Conservation (phyloP, 2,113 vertebrate species). For the Variabilichromis moorii region DNA sequence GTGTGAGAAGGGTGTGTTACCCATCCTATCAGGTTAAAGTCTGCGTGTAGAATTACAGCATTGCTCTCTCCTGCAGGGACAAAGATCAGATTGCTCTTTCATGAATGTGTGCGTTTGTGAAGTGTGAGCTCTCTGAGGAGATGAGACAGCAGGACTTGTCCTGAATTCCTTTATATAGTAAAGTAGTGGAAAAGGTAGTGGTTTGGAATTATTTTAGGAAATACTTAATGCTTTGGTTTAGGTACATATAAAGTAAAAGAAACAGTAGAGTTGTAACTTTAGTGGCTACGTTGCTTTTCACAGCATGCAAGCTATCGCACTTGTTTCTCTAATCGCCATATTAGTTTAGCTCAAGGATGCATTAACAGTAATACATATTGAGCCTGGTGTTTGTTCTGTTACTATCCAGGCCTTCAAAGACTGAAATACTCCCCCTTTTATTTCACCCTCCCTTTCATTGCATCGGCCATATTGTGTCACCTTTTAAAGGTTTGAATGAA, state of each 20-base stretch:
- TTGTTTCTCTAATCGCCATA: neutral
- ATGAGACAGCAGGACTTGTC: neutral
- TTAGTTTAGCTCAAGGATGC: neutral
- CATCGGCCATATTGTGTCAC: neutral
- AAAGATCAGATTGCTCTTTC: conserved; percentile 60
- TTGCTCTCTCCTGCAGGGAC: conserved; percentile 43
- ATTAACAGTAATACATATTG: neutral
- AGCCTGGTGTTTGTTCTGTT: neutral
- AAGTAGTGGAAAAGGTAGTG: accelerated
- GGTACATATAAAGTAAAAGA: neutral
- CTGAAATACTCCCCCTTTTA: neutral
- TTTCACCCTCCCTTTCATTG: neutral
- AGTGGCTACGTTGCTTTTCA: neutral
- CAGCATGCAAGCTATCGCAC: neutral
- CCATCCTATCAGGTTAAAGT: conserved; percentile 39
- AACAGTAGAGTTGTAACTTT: neutral
- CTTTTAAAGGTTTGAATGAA: neutral
- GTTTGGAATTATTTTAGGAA: neutral
- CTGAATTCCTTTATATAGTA: neutral
- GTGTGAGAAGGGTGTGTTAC: conserved; percentile 42
- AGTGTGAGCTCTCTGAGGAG: neutral
- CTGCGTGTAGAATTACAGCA: conserved; percentile 48
- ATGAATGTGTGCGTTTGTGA: conserved; percentile 17
- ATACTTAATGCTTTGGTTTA: neutral
- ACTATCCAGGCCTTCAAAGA: neutral